These are phyloP conservation scores for Melanotaenia nigrans DNA, from an alignment of 2,797 vertebrate species.

Conservation along the genomic window DNA sequence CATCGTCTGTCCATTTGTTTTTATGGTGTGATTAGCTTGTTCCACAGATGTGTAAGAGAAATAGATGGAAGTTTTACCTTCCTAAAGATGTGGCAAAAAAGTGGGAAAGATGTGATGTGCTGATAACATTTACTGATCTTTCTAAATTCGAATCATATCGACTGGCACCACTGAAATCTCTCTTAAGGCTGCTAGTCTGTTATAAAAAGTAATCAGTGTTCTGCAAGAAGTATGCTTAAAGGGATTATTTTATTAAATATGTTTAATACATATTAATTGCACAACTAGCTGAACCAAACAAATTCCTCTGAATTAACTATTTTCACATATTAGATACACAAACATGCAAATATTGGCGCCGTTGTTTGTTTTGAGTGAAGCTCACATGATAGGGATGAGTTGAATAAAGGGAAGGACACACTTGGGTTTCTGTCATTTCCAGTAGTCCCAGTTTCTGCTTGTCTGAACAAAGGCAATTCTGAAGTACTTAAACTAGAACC, in stretches of 20 bases:
- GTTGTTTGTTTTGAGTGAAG: neutral
- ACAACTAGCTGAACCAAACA: neutral
- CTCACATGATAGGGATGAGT: too few relatives aligned
- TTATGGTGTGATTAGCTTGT: neutral
- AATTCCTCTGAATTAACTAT: neutral
- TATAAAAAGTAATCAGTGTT: too few relatives aligned
- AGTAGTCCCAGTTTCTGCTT: neutral
- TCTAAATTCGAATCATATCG: too few relatives aligned
- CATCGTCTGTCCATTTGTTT: conserved; percentile 15
- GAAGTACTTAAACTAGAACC: neutral
- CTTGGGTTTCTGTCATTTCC: neutral
- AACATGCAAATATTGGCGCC: too few relatives aligned
- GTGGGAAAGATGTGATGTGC: too few relatives aligned
- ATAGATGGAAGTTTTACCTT: too few relatives aligned
- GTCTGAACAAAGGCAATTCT: neutral
- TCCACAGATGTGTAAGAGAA: neutral
- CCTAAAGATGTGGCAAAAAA: too few relatives aligned
- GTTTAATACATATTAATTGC: neutral
- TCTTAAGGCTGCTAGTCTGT: too few relatives aligned
- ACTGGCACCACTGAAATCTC: too few relatives aligned
- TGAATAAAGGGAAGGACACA: neutral
- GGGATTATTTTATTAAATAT: too few relatives aligned
- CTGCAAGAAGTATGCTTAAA: too few relatives aligned
- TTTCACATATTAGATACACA: neutral
- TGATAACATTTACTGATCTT: too few relatives aligned